Percentiles rank a stretch among this genome's conserved stretches.
Evolutionary conservation across 2,113 vertebrate genomes (phyloP).

Genomic region (mouse (Mus musculus)): GRCm39 chr11:78976001-78976500

Average conservation of each 20-base stretch:
- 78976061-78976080: background rate
- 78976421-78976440: background rate
- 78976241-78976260: background rate
- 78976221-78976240: background rate
- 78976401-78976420: background rate
- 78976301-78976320: background rate
- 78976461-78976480: background rate
- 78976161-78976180: background rate
- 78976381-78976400: background rate
- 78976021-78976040: background rate
- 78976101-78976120: background rate
- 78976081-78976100: background rate
- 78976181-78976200: background rate
- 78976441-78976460: background rate
- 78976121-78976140: too few relatives aligned
- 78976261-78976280: background rate
- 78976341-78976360: background rate
- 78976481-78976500: background rate
- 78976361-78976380: background rate
- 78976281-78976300: background rate
- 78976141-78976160: background rate
- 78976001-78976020: background rate
- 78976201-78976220: background rate
- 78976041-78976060: background rate
- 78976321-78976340: background rate